Percentiles rank a stretch among this genome's conserved stretches.
Evolutionary conservation across 2,888 invertebrate genomes (phyloP).

Genomic region (Hoplodrina blanda): DNA sequence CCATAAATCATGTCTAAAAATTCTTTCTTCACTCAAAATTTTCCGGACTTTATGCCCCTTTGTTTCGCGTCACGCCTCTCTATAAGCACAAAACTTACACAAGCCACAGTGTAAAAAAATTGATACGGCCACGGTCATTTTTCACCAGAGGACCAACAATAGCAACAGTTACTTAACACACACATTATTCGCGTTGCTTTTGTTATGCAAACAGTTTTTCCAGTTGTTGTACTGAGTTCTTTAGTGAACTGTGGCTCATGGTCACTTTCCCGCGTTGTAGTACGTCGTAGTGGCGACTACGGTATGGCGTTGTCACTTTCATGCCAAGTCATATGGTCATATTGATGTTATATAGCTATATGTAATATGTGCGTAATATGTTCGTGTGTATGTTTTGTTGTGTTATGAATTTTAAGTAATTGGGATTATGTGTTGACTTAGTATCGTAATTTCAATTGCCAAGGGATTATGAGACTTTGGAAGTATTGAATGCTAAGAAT

Average conservation of each 20-base stretch:
- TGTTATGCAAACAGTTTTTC: constrained; percentile 74
- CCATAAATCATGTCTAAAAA: not conserved
- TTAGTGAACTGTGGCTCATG: constrained; percentile 40
- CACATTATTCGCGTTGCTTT: constrained; percentile 71
- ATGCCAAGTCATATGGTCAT: constrained; percentile 31
- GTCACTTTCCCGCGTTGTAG: constrained; percentile 46
- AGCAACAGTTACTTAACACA: constrained; percentile 72
- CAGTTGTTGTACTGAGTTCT: constrained; percentile 65
- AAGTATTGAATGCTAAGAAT: not conserved
- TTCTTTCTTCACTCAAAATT: constrained; percentile 31
- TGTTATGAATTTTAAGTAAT: constrained; percentile 29
- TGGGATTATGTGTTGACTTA: not conserved
- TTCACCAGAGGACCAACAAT: constrained; percentile 70
- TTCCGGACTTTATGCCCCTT: constrained; percentile 25
- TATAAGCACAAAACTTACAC: constrained; percentile 39
- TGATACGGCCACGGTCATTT: constrained; percentile 66
- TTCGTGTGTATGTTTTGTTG: constrained; percentile 12
- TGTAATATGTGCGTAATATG: constrained; percentile 35
- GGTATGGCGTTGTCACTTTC: constrained; percentile 42
- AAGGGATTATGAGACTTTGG: not conserved
- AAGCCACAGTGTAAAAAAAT: constrained; percentile 41
- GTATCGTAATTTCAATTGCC: not conserved
- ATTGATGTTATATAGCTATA: constrained; percentile 15
- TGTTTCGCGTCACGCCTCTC: constrained; percentile 36
- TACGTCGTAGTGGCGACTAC: constrained; percentile 21